Evolutionary conservation across 1,140 invertebrate genomes (phyloP), one percentile per base, ranked within the genome.

Genomic region (Uloborus diversus): DNA sequence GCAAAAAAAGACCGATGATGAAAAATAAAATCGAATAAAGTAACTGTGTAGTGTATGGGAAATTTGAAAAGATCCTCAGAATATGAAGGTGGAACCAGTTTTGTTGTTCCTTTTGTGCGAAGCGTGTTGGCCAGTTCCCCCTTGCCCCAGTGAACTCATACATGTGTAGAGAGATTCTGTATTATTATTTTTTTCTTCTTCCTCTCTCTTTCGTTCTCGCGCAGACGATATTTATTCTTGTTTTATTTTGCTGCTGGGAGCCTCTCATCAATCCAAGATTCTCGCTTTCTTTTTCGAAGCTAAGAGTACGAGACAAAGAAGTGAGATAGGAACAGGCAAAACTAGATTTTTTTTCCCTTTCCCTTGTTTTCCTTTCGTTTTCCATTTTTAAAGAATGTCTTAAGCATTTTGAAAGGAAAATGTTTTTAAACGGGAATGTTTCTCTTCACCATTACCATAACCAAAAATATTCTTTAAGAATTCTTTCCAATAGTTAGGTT

Each of bases 251-350:
- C 65, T 51, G 49, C 65, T 68, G 65, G 49, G 49, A 47, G 49
- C 37, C 51, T 68, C 65, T 47, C 47, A 68, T 68, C 65, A 68
- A 49, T 68, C 51, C 7, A 47, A 68, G 65, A 51, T 57, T 7
- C 53, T 17, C 9, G 42, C 42, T 51, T 42, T 37, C n/a, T 32
- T 32, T 59, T 32, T 27, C 57, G 28, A 23, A 30, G 27, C 25
- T 35, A 28, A 23, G 25, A 23, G n/a, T 49, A 30, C 47, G 42
- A 47, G 51, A 51, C 49, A 49, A 51, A 33, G 65, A 51, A 68
- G 27, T 23, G n/a, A 49, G 30, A 20, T 27, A 51, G 65, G 30
- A 64, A 68, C n/a, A n/a, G n/a, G n/a, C n/a, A n/a, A n/a, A n/a
- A 68, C 65, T 17, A 33, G 37, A 27, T 51, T 33, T 57, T 51